These are phyloP conservation scores for Monoplex corrugatus DNA, from an alignment of 2,888 invertebrate genomes.

Conservation along the genomic window DNA sequence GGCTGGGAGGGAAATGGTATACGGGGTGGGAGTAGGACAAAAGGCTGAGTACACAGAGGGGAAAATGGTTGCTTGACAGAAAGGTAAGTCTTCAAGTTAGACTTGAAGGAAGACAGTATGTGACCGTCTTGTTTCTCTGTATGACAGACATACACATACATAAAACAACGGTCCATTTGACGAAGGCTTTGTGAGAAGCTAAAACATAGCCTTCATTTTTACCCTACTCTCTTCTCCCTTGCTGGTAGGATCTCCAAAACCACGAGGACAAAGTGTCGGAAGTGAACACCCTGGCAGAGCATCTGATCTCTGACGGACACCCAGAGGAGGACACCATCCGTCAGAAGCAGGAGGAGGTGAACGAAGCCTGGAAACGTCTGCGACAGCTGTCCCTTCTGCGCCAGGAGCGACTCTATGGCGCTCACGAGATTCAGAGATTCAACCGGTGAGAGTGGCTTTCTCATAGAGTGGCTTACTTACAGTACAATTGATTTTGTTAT, in stretches of 20 bases:
- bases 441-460: constrained; percentile 84
- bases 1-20: too few species aligned
- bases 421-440: constrained; percentile 99
- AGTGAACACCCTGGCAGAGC: constrained; percentile 96
- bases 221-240: neutral
- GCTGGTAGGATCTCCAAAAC: constrained; percentile 78
- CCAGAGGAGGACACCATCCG: constrained; percentile 91
- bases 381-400: constrained; percentile 96
- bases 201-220: neutral
- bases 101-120: too few species aligned
- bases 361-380: constrained; percentile 97
- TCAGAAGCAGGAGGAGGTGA: constrained; percentile 90
- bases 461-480: too few species aligned
- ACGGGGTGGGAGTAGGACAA: too few species aligned
- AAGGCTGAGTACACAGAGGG: too few species aligned
- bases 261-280: constrained; percentile 87
- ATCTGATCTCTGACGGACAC: constrained; percentile 95
- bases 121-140: too few species aligned
- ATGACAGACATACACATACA: neutral
- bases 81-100: too few species aligned
- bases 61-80: too few species aligned
- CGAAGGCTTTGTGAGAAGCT: neutral
- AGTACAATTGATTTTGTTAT: too few species aligned
- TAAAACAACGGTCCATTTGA: neutral
- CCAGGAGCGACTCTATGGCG: constrained; percentile 98